Base-by-base conservation (phyloP, 2,113 vertebrate genomes). In the Todiramphus saurophagus region DNA sequence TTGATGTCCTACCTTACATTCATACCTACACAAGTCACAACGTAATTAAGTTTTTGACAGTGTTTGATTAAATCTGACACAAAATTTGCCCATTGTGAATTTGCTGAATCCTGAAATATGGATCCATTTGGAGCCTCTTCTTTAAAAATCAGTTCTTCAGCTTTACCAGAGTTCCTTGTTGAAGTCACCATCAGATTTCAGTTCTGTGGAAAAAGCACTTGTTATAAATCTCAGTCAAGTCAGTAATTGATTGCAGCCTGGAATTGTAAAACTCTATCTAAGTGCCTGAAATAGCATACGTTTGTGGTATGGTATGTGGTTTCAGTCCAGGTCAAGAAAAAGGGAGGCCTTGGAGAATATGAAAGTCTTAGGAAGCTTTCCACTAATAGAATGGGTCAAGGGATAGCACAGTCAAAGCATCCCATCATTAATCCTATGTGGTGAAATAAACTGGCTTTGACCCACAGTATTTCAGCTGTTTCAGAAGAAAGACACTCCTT, bases 301-400 rank as follows among this genome's bases (percentile, higher is more conserved):
- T 96, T 97, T 93, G 69, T 69, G 89, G 79, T 86, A 27, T 67
- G 86, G 89, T 97, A 86, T 98, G 97, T 87, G 64, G 79, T 98
- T 98, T 97, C 95, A 92, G 62, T 60, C 78, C 93, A 91, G 95
- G 94, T 98, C 35, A 94, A 95, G 97, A 97, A 93, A 95, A 96
- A 87, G 60, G 63, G 64, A 94, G 87, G 97, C 96, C 96, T 96
- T 93, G 87, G 95, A 98, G 97, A 98, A 97, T 96, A 90, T 58
- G 89, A 92, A 95, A 89, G 91, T 94, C 95, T 93, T 93, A 95
- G 96, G 95, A 84, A 96, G 78, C 94, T 97, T 94, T 90, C 88
- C 77, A 69, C 92, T 92, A 55, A 70, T 16, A 68, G 67, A 88
- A 83, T 93, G 87, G 78, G 91, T 98, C 95, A 95, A 90, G 89